These are phyloP conservation scores for Halocynthia aurantium DNA, from an alignment of 23 tunicate species.

Conservation along the genomic window DNA sequence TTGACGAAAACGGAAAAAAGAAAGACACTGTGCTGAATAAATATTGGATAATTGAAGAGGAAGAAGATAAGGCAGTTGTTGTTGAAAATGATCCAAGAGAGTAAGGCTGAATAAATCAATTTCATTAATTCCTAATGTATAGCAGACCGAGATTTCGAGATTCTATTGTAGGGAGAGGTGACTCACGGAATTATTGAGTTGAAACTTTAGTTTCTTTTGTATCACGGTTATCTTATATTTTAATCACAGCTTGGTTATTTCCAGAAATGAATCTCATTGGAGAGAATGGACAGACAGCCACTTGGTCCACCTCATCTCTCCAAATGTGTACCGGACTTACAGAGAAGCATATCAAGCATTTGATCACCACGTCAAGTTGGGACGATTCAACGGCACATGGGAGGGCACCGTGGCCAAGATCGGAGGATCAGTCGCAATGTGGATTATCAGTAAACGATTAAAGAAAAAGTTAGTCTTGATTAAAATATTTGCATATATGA, in stretches of 20 bases:
- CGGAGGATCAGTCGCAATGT: conserved; percentile 72
- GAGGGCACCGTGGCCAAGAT: conserved; percentile 80
- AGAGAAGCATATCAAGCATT: conserved; percentile 82
- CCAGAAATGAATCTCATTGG: conserved; percentile 80
- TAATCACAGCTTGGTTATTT: no score
- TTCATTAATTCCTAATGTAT: no score
- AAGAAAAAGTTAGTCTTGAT: conserved; percentile 74
- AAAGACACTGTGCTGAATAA: conserved; percentile 48
- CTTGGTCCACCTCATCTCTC: conserved; percentile 85
- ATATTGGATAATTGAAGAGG: conserved; percentile 51
- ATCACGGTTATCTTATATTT: no score
- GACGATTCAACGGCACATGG: conserved; percentile 80
- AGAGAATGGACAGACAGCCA: conserved; percentile 85
- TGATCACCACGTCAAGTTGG: conserved; percentile 75
- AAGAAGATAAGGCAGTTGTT: conserved; percentile 12
- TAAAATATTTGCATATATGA: background rate
- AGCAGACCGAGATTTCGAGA: no score
- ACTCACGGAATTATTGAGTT: no score
- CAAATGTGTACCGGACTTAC: conserved; percentile 80
- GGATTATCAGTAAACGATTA: conserved; percentile 63
- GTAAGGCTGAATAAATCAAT: conserved; percentile 6
- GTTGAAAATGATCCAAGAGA: conserved; percentile 39
- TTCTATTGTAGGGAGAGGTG: no score
- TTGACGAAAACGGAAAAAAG: conserved; percentile 54
- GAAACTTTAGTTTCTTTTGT: no score